These are phyloP conservation scores for Hirundo rustica DNA, from an alignment of 2,797 vertebrate genomes.

Conservation along the genomic window DNA sequence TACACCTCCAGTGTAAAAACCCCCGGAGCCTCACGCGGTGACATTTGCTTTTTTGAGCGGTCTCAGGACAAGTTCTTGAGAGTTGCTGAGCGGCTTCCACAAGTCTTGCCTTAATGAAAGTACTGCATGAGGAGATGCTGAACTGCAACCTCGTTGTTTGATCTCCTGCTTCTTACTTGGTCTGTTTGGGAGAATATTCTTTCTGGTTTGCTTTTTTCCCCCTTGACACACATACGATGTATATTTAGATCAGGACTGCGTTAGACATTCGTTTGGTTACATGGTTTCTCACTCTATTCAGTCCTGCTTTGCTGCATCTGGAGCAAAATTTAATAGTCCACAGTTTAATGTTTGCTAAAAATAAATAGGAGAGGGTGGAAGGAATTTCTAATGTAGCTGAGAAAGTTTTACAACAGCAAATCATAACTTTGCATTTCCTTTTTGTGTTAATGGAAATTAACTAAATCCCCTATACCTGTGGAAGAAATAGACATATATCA, in stretches of 20 bases:
- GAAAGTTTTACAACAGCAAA: background rate
- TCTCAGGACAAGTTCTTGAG: background rate
- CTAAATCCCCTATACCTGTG: background rate
- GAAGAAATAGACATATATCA: background rate
- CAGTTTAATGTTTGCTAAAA: slow-evolving; percentile 16
- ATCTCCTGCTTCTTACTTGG: background rate
- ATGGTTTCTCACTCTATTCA: background rate
- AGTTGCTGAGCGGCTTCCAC: background rate
- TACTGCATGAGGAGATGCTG: background rate
- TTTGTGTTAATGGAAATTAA: background rate
- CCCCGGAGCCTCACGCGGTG: background rate
- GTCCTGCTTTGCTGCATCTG: background rate
- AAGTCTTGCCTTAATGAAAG: background rate
- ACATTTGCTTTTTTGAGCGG: background rate
- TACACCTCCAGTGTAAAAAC: background rate
- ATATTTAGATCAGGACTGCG: slow-evolving; percentile 1
- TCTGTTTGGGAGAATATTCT: background rate
- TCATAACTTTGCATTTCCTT: background rate
- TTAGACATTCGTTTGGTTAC: background rate
- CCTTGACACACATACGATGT: background rate
- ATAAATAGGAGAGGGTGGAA: background rate
- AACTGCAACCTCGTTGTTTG: background rate
- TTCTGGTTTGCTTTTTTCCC: background rate
- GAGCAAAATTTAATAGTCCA: slow-evolving; percentile 15
- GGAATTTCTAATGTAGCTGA: background rate